Base-by-base conservation (phyloP, 2,888 invertebrate species). In the Autographa pulchrina region DNA sequence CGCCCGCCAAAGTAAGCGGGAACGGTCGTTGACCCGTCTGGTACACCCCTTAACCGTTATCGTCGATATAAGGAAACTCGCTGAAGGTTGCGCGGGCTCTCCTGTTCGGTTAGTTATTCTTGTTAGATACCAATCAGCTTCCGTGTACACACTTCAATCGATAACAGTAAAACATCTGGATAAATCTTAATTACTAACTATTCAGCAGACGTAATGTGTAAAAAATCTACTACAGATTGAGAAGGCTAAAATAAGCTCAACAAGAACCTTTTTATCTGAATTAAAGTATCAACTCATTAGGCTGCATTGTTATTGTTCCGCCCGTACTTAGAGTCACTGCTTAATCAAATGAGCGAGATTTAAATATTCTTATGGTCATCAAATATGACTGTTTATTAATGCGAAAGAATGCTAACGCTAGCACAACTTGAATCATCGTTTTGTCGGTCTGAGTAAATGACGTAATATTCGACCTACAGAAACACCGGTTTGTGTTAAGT, bases 1-100 rank as follows among this genome's bases (percentile, higher is more conserved):
- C 84, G 84, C 83, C 84, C 82, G 88, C 85, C 80, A 80, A 78
- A 82, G 85, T 86, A 86, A 88, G 87, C 88, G 89, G 91, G 91
- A 88, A 84, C 89, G 93, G 92, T 90, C 93, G 79, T 86, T 90
- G 92, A 93, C 92, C 94, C 86, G 79, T 64, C 77, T 79, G 82
- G 86, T 89, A 88, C 91, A 92, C 90, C 92, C 94, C 91, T 91
- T 88, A 82, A 93, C 95, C 94, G 95, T 94, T 95, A 95, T 91
- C 89, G 89, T 88, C 92, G 87, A 87, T 94, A 91, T 94, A 94
- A 88, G 94, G 94, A 91, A 94, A 94, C 94, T 90, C 86, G 92
- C 88, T 84, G 86, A 89, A 90, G 89, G 87, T 87, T 89, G 77
- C 84, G 83, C 86, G 82, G 85, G 83, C 85, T 82, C 67, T 72